phyloP scores from a whole-genome alignment of 2,888 invertebrate species.

The Argynnis bischoffii region DNA sequence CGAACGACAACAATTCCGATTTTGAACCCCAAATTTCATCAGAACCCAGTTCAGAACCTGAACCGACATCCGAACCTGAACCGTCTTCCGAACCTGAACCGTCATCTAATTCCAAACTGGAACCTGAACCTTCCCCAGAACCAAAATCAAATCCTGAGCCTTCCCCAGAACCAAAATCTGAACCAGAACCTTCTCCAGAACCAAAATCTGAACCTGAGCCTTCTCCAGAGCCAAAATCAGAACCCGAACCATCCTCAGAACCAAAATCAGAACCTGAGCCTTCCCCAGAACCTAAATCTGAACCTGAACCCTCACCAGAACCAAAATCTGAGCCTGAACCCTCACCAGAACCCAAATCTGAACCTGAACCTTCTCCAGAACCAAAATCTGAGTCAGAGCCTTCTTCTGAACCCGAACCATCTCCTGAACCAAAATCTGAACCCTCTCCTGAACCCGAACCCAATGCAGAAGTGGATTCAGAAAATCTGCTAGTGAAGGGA shows the following conservation, averaged over 20 bases:
- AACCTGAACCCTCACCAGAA: slow-evolving; percentile 60
- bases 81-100: slow-evolving; percentile 66
- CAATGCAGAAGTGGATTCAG: slow-evolving; percentile 72
- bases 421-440: slow-evolving; percentile 71
- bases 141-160: slow-evolving; percentile 56
- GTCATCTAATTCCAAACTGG: slow-evolving; percentile 51
- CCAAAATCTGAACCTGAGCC: slow-evolving; percentile 51
- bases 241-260: slow-evolving; percentile 64
- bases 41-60: slow-evolving; percentile 7
- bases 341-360: slow-evolving; percentile 46
- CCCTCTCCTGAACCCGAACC: slow-evolving; percentile 63
- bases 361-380: slow-evolving; percentile 60
- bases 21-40: slow-evolving; percentile 40
- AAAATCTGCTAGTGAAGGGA: slow-evolving; percentile 78
- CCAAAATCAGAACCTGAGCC: slow-evolving; percentile 57
- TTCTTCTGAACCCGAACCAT: slow-evolving; percentile 69
- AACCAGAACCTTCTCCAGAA: slow-evolving; percentile 64
- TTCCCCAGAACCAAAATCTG: slow-evolving; percentile 67
- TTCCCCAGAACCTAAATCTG: slow-evolving; percentile 48
- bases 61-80: slow-evolving; percentile 61
- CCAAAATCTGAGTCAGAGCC: slow-evolving; percentile 65
- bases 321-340: slow-evolving; percentile 59
- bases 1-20: slow-evolving; percentile 58
- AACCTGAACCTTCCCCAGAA: slow-evolving; percentile 46
- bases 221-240: slow-evolving; percentile 38